Base-by-base conservation (phyloP, 2,888 invertebrate species). In the Teleiodes luculella region DNA sequence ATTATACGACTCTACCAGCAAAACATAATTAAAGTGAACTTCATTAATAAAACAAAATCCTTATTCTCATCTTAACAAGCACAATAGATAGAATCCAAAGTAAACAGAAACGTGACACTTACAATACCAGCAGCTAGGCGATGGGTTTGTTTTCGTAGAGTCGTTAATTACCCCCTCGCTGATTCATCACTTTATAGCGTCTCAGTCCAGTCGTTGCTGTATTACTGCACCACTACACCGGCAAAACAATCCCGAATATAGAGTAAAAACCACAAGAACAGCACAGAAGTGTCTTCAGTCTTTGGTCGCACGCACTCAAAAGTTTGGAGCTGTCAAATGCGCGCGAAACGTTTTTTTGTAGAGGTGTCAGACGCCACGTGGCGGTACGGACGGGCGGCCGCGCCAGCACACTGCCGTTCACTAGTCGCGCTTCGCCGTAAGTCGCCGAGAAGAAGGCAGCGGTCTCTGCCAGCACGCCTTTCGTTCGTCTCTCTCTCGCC, bases 361-460 rank as follows among this genome's bases (percentile, higher is more conserved):
- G 63, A 71, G 71, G 75, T 83, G 83, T 84, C 78, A 79, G 76
- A 79, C 74, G 74, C 63, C 76, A 79, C 74, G 74, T 62, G 63
- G 70, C 43, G 72, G 70, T 76, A 68, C 61, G 75, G 72, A 76
- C 88, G 79, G 77, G 85, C 86, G 81, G 70, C 80, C 84, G 76
- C 88, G 88, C 80, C 88, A 86, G 85, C 74, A 69, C 78, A 69
- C 86, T 82, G 88, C 85, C 88, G 89, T 85, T 80, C 81, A 89
- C 89, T 89, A 86, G 76, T 72, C 86, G 85, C 83, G 83, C 78
- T 77, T 82, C 86, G 86, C 75, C 83, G 78, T 81, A 88, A 88
- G 87, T 86, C 85, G 83, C 83, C 76, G 86, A 80, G 87, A 86
- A 88, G 88, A 88, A 88, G 89, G 89, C 88, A 86, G 88, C 81